Evolutionary conservation across 1,140 invertebrate genomes (phyloP).

Genomic region (Solen grandis): DNA sequence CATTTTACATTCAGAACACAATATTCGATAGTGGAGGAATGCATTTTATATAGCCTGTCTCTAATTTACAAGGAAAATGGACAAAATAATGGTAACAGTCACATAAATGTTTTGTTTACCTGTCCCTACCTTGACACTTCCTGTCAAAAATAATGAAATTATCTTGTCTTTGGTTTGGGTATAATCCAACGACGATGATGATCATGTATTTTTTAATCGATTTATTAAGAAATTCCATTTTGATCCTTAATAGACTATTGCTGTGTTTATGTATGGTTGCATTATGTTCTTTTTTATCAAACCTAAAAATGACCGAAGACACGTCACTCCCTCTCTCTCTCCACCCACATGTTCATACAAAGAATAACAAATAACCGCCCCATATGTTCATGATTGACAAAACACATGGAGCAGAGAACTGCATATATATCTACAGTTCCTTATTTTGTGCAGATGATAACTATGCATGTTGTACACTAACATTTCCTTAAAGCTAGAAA

Average conservation of each 20-base stretch:
- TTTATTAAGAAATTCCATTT: background rate
- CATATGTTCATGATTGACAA: too few species aligned
- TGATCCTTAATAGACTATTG: background rate
- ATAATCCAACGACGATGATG: background rate
- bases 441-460: too few species aligned
- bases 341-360: too few species aligned
- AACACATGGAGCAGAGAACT: too few species aligned
- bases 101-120: background rate
- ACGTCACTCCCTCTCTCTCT: background rate
- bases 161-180: background rate
- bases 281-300: too few species aligned
- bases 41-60: background rate
- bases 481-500: too few species aligned
- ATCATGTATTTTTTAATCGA: background rate
- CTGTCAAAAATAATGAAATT: background rate
- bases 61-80: background rate
- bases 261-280: background rate
- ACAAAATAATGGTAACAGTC: background rate
- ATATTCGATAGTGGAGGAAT: background rate
- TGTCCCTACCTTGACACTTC: background rate
- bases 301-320: background rate
- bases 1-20: background rate
- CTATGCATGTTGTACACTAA: too few species aligned
- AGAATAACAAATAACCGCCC: too few species aligned
- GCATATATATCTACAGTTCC: too few species aligned